These are phyloP conservation scores for Ranitomeya variabilis DNA, from an alignment of 2,113 vertebrate species.

Conservation along the genomic window DNA sequence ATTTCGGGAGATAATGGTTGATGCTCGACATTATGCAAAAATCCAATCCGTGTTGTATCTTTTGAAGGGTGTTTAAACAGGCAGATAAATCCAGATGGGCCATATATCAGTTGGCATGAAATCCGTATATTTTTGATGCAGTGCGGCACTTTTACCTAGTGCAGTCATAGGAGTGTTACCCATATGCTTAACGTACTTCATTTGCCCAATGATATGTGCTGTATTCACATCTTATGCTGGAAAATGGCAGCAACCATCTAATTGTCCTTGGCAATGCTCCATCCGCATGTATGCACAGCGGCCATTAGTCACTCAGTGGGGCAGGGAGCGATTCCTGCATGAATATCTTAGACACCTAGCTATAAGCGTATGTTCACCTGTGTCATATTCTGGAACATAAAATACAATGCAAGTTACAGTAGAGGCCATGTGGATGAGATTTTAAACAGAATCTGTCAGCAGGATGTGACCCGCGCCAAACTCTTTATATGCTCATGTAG, in stretches of 20 bases:
- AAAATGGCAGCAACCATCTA: not conserved
- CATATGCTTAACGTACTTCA: not conserved
- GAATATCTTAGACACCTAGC: no score
- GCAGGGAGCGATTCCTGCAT: no score
- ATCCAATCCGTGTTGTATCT: not conserved
- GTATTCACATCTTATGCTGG: not conserved
- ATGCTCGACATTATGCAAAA: constrained; percentile 29
- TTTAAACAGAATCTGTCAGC: no score
- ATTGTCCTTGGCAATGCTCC: not conserved
- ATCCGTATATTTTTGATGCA: not conserved
- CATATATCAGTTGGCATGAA: not conserved
- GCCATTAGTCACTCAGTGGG: no score
- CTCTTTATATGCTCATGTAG: no score
- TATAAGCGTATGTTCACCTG: no score
- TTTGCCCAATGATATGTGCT: not conserved
- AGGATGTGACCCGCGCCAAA: no score
- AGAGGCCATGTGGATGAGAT: no score
- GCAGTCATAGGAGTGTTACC: not conserved
- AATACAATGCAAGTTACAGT: no score
- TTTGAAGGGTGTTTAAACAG: not conserved
- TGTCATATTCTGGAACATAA: no score
- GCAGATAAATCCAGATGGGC: not conserved
- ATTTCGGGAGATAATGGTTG: not conserved
- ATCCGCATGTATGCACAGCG: not conserved
- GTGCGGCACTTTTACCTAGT: not conserved